These are phyloP conservation scores for Pristionchus fissidentatus DNA, from an alignment of 2,888 invertebrate genomes.

Conservation along the genomic window DNA sequence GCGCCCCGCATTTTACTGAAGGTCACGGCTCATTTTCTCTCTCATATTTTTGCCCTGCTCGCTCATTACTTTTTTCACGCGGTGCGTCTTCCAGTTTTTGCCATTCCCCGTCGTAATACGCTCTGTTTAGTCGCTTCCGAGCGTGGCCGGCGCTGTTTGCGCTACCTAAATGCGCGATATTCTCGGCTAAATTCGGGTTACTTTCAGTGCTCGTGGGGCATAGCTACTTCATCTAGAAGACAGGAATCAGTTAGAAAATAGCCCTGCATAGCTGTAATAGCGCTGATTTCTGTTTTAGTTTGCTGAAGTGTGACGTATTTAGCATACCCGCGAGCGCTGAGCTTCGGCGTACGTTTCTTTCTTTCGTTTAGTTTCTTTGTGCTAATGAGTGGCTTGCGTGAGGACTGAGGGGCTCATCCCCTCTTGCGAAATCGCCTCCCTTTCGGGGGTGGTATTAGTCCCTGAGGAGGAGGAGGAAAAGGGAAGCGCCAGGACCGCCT, in stretches of 20 bases:
- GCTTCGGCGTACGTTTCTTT: background rate
- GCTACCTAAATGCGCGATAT: no score
- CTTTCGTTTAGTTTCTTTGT: background rate
- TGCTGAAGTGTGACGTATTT: background rate
- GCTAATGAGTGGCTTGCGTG: conserved; percentile 26
- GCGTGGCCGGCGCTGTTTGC: no score
- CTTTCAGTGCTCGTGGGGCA: no score
- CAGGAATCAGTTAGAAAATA: no score
- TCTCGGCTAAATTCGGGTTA: no score
- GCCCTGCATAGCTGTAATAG: no score
- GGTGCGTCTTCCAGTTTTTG: no score
- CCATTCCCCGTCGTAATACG: conserved; percentile 10
- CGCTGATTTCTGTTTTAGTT: background rate
- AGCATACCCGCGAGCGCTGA: background rate
- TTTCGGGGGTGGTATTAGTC: conserved; percentile 3
- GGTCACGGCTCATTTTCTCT: conserved; percentile 3
- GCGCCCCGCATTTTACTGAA: no score
- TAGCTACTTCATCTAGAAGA: no score
- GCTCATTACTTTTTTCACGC: conserved; percentile 40
- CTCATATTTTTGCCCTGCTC: background rate
- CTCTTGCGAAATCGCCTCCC: conserved; percentile 19
- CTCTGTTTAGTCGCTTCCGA: background rate
- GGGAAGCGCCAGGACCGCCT: background rate
- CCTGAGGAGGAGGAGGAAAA: background rate
- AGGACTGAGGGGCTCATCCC: background rate